Conservation (phyloP, 2,113 vertebrate genomes). For the Gavia stellata region DNA sequence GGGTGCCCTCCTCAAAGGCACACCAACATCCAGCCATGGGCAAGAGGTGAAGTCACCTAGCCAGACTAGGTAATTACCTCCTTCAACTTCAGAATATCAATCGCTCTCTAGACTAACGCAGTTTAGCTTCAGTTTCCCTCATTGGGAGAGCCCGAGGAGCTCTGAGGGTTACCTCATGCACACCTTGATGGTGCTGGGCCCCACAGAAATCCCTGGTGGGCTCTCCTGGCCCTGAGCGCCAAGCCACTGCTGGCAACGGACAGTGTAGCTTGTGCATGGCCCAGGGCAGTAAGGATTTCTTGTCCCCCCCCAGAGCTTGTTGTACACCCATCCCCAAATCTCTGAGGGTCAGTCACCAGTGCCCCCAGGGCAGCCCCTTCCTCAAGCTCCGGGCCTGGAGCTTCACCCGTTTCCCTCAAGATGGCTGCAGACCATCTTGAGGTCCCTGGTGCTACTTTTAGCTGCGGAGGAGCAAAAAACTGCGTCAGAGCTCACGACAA, state of each 20-base stretch:
- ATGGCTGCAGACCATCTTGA: not conserved
- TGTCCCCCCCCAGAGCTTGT: not conserved
- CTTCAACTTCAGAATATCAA: not conserved
- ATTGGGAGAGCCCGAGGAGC: not conserved
- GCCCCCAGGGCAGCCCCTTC: not conserved
- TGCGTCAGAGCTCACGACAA: not conserved
- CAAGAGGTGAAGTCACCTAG: not conserved
- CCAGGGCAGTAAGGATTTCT: not conserved
- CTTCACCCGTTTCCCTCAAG: no score
- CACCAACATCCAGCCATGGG: not conserved
- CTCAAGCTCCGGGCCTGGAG: not conserved
- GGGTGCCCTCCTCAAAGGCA: not conserved
- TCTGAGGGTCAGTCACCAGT: not conserved
- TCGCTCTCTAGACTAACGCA: rapidly evolving
- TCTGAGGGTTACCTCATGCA: not conserved
- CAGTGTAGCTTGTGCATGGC: no score
- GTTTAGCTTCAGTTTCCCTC: not conserved
- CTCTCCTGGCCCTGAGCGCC: not conserved
- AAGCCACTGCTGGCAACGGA: not conserved
- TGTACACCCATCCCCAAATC: not conserved
- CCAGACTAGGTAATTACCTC: not conserved
- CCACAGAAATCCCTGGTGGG: not conserved
- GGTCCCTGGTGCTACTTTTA: not conserved
- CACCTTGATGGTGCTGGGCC: not conserved
- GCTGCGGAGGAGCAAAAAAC: not conserved